Base-by-base conservation (phyloP, 2,888 invertebrate genomes). In the Eilema depressum region DNA sequence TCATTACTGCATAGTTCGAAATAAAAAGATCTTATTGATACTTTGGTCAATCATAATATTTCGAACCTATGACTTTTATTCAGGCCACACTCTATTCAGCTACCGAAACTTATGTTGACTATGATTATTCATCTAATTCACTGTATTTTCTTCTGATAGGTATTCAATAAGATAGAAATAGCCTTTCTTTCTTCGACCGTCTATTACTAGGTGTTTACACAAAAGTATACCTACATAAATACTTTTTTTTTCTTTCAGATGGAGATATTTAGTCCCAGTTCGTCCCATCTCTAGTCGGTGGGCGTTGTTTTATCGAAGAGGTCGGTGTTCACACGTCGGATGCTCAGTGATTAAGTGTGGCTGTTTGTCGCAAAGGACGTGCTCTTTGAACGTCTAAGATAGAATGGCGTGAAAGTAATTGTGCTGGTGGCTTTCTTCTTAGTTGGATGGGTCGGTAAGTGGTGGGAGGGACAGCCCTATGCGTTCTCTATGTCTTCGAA, bases 301-400 rank as follows among this genome's bases (percentile, higher is more conserved):
- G 75, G 61, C 66, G 70, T 63, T 73, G 73, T 68, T 74, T 64
- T 68, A 71, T 65, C 33, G 59, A 56, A 62, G 57, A 57, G 62
- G 62, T 67, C 68, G 66, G 59, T 72, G 73, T 70, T 77, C 70
- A 74, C 78, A 73, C 72, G 72, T 76, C 69, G 71, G 70, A 73
- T 75, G 62, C 67, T 70, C 62, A 56, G 66, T 78, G 78, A 80
- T 75, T 73, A 76, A 79, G 75, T 73, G 65, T 62, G 56, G 72
- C 74, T 72, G 76, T 78, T 76, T 76, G 73, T 76, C 62, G 57
- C 69, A 56, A 68, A 67, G 41, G 62, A 71, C 68, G 66, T 69
- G 68, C 66, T 69, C 63, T 63, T 63, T 69, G 66, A 69, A 69
- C 71, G 30, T 65, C 64, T 60, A 69, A 71, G 68, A 72, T 41